Base-by-base conservation (phyloP, 2,797 vertebrate genomes). In the Gymnothorax javanicus region DNA sequence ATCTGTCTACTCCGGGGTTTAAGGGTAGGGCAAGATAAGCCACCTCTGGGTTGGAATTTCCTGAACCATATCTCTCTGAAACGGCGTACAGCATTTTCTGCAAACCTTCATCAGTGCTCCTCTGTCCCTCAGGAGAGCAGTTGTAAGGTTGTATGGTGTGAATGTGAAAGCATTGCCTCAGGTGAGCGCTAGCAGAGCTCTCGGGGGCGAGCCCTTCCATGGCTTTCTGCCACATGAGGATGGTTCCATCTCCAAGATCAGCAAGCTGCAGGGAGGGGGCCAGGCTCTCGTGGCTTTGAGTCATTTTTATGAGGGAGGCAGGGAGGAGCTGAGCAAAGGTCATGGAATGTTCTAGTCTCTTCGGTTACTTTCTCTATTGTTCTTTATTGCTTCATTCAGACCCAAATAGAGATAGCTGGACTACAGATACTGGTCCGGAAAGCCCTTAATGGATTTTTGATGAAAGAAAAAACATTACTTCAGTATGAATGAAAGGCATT, bases 241-340 rank as follows among this genome's bases (percentile, higher is more conserved):
- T 56, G 77, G 77, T n/a, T 56, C 20, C 77, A n/a, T 81, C 77
- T 56, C 77, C 77, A n/a, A 81, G 77, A 54, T 81, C 52, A 8
- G 6, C 20, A 20, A 23, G 8, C 17, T n/a, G 77, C 77, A 81
- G 77, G 11, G 77, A 43, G 77, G 50, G 56, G 50, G 50, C 52
- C 77, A 81, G 52, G 50, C 17, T 56, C 50, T 81, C 77, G 4
- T 81, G n/a, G 77, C 77, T 81, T 81, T 81, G 77, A 20, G 77
- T 81, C 77, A 81, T 81, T 81, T 81, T 33, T 15, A 77, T 11
- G 73, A 52, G 73, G 3, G 43, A 62, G 60, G 60, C 13, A 20
- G 60, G 60, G 60, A 64, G 33, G 33, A 43, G 33, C 17, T 60
- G 27, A 50, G 13, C 43, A 79, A 81, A n/a, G 77, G 17, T 81